These are phyloP conservation scores for Myotis davidii DNA, from an alignment of 2,113 vertebrate species.

Conservation along the genomic window DNA sequence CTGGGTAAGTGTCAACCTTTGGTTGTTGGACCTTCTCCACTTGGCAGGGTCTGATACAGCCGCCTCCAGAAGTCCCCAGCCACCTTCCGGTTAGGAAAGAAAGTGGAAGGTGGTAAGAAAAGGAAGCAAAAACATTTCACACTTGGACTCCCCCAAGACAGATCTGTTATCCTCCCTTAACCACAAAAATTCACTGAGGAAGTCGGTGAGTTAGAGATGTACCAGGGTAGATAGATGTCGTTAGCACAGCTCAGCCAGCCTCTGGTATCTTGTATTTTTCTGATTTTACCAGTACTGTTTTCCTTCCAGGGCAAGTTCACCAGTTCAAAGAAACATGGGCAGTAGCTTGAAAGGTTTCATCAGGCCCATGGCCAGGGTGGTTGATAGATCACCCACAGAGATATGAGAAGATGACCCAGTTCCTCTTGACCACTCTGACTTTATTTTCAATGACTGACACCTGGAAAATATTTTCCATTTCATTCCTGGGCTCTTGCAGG, in stretches of 20 bases:
- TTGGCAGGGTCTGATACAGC: neutral
- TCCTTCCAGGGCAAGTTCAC: neutral
- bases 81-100: slow-evolving; percentile 16
- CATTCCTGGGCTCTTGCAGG: slow-evolving; percentile 3
- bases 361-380: neutral
- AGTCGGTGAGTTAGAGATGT: slow-evolving; percentile 51
- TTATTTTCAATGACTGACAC: slow-evolving; percentile 33
- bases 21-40: neutral
- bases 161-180: slow-evolving; percentile 54
- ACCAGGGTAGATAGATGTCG: neutral
- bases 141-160: slow-evolving; percentile 50
- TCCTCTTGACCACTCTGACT: slow-evolving; percentile 15
- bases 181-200: slow-evolving; percentile 69
- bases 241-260: neutral
- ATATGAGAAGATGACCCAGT: neutral
- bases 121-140: slow-evolving; percentile 62
- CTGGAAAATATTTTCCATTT: slow-evolving; percentile 53
- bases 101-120: slow-evolving; percentile 44
- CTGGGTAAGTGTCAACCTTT: neutral
- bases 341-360: neutral
- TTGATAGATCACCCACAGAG: neutral
- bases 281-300: neutral
- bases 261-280: slow-evolving; percentile 1
- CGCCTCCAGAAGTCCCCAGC: neutral
- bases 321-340: neutral